Conservation (phyloP, 2,797 vertebrate species). For the Kryptopterus vitreolus region DNA sequence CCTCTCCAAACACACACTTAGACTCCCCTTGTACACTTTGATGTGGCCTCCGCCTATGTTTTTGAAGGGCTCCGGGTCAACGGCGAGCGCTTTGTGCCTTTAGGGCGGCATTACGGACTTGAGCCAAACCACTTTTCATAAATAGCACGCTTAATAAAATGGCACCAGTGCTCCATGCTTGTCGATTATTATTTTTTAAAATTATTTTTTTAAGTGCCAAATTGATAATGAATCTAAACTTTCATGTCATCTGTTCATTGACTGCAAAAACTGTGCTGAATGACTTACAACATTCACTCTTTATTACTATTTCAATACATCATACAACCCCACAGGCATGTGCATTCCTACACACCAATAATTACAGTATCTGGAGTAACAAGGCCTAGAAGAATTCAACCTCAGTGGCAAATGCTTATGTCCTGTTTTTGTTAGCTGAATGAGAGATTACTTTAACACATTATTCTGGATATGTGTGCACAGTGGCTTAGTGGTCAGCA, state of each 20-base stretch:
- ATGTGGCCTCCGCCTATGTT: slow-evolving; percentile 38
- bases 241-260: not conserved
- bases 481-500: too few relatives aligned
- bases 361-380: not conserved
- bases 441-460: not conserved
- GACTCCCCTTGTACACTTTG: slow-evolving; percentile 44
- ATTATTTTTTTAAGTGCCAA: too few relatives aligned
- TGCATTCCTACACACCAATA: not conserved
- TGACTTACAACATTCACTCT: not conserved
- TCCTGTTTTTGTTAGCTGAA: not conserved
- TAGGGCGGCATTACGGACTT: not conserved
- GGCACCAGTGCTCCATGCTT: not conserved
- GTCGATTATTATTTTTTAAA: not conserved
- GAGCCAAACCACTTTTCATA: slow-evolving; percentile 6
- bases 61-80: slow-evolving; percentile 38
- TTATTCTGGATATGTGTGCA: not conserved
- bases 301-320: not conserved
- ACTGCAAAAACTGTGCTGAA: not conserved
- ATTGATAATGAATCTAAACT: not conserved
- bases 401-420: not conserved
- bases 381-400: not conserved
- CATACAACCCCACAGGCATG: not conserved
- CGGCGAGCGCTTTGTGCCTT: slow-evolving; percentile 17
- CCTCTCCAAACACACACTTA: slow-evolving; percentile 52
- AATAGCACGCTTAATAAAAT: not conserved